These are phyloP conservation scores for Lepidonotus clava DNA, from an alignment of 2,888 invertebrate species.

Conservation along the genomic window DNA sequence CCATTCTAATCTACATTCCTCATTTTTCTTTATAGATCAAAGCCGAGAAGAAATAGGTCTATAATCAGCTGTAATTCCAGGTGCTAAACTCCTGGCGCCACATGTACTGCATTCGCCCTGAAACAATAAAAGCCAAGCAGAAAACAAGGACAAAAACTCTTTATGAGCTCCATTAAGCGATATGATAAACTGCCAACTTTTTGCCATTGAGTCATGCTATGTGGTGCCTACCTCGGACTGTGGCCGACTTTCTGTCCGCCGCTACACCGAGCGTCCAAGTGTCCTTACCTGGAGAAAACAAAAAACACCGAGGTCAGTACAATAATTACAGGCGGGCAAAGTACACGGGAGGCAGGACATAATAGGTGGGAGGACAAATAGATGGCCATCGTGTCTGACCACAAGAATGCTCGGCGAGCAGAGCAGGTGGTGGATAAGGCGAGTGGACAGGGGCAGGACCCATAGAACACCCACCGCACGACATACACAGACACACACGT, in stretches of 20 bases:
- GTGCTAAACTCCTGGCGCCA: too few species aligned
- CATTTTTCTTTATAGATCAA: too few species aligned
- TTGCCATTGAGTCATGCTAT: conserved; percentile 17
- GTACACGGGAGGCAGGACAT: neutral
- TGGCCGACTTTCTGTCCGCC: neutral
- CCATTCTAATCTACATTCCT: too few species aligned
- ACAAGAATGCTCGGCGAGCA: conserved; percentile 11
- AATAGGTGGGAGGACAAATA: conserved; percentile 17
- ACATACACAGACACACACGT: too few species aligned
- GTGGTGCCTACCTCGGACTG: conserved; percentile 14
- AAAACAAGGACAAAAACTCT: neutral
- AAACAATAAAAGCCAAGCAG: conserved; percentile 36
- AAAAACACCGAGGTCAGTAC: conserved; percentile 1
- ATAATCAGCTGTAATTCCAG: too few species aligned
- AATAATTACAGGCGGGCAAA: neutral
- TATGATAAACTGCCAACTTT: conserved; percentile 40
- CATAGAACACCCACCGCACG: too few species aligned
- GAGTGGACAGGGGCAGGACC: neutral
- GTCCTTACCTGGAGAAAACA: conserved; percentile 33
- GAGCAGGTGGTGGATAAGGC: neutral
- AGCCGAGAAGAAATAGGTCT: too few species aligned
- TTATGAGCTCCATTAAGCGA: conserved; percentile 2
- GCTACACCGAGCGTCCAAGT: neutral
- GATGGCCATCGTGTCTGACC: neutral
- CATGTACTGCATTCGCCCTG: neutral